phyloP scores from a whole-genome alignment of 1,140 invertebrate genomes.

The Pogonomyrmex barbatus region DNA sequence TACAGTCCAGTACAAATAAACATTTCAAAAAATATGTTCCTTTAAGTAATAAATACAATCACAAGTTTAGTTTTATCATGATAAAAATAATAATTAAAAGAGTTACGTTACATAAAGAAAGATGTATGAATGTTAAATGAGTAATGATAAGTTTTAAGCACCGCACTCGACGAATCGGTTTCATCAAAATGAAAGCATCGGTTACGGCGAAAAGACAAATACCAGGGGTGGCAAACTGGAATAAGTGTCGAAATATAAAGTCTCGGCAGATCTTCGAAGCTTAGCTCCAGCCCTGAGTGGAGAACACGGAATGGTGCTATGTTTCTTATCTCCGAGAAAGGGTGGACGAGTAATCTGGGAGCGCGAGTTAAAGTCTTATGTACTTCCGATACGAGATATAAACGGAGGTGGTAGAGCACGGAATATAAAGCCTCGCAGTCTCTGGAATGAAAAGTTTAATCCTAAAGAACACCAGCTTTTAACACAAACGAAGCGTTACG shows the following conservation, averaged over 20 bases:
- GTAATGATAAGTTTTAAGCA: neutral
- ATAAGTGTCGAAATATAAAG: slow-evolving; percentile 56
- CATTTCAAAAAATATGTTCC: neutral
- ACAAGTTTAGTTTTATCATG: neutral
- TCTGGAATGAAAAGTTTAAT: slow-evolving; percentile 66
- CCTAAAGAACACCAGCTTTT: slow-evolving; percentile 25
- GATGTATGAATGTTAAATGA: neutral
- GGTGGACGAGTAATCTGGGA: slow-evolving; percentile 65
- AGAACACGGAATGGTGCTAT: slow-evolving; percentile 46
- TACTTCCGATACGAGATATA: slow-evolving; percentile 56
- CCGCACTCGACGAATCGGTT: slow-evolving; percentile 16
- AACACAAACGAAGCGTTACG: slow-evolving; percentile 9
- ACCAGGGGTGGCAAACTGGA: slow-evolving; percentile 21
- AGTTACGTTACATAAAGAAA: neutral
- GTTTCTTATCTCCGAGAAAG: slow-evolving; percentile 33
- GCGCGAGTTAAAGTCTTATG: slow-evolving; percentile 70
- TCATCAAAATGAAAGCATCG: slow-evolving; percentile 10
- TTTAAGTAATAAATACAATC: neutral
- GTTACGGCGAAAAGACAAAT: slow-evolving; percentile 50
- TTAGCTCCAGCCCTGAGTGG: slow-evolving; percentile 44
- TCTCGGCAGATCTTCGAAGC: slow-evolving; percentile 52
- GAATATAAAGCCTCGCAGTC: slow-evolving; percentile 37
- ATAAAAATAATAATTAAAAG: slow-evolving; percentile 14
- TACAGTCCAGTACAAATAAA: neutral
- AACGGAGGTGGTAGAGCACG: slow-evolving; percentile 45